A percentile compares a stretch with the other conserved stretches of the same genome.
Evolutionary conservation across 2,113 vertebrate genomes (phyloP).

Genomic region (Geococcyx californianus): DNA sequence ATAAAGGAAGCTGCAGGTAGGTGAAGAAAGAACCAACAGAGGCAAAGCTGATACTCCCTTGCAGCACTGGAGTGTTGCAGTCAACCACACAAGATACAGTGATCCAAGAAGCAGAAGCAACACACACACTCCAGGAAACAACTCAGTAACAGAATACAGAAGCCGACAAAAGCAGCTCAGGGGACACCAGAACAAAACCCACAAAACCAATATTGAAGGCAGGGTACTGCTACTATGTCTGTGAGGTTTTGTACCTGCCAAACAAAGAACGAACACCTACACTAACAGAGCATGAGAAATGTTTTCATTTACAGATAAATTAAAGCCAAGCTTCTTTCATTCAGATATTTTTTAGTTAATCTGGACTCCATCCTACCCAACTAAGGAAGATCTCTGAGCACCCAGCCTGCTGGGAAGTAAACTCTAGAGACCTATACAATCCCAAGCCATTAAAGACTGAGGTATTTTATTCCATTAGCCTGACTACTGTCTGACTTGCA

Average conservation of each 20-base stretch:
- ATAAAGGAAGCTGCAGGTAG: background rate
- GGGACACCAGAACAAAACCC: background rate
- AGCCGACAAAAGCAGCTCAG: background rate
- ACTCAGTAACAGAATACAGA: background rate
- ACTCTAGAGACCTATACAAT: background rate
- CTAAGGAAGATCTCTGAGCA: background rate
- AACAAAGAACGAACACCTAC: background rate
- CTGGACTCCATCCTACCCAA: background rate
- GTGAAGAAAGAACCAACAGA: background rate
- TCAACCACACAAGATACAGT: background rate
- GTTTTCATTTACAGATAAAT: background rate
- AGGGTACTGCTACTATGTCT: background rate
- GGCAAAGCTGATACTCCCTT: background rate
- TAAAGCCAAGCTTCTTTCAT: background rate
- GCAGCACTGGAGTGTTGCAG: background rate
- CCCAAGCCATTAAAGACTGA: background rate
- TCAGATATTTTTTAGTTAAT: background rate
- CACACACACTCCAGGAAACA: background rate
- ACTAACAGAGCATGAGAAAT: background rate
- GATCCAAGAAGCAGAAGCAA: background rate
- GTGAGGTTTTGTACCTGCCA: background rate
- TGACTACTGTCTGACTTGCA: background rate
- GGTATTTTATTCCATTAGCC: background rate
- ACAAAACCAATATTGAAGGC: background rate
- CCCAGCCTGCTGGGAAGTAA: background rate